phyloP scores from a whole-genome alignment of 2,797 vertebrate species.

The Halcyon leucocephala region DNA sequence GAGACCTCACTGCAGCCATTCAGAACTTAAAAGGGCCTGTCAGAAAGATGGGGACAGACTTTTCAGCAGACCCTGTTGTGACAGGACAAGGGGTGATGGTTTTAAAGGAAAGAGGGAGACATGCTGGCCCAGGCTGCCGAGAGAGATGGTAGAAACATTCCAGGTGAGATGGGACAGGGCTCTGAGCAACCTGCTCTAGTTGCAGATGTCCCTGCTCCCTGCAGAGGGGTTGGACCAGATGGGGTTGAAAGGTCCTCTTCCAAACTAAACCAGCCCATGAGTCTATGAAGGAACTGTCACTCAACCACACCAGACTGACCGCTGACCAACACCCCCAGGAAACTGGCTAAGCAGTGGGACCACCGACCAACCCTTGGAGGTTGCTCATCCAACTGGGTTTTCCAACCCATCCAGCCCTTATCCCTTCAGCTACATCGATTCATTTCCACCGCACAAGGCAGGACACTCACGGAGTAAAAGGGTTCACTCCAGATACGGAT shows the following conservation, averaged over 20 bases:
- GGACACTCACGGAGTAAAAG: slow-evolving; percentile 80
- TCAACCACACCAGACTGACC: neutral
- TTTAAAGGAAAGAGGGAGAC: neutral
- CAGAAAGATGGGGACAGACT: no score
- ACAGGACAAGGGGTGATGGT: neutral
- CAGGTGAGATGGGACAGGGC: neutral
- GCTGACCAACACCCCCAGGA: neutral
- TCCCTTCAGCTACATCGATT: rapidly evolving
- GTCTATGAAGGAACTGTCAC: neutral
- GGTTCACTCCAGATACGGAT: slow-evolving; percentile 85
- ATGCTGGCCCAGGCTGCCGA: neutral
- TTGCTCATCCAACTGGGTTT: neutral
- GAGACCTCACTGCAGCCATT: neutral
- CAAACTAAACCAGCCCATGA: neutral
- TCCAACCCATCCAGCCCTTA: neutral
- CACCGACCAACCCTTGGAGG: neutral
- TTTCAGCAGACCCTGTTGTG: neutral
- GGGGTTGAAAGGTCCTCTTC: neutral
- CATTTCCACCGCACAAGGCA: rapidly evolving
- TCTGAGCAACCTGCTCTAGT: neutral
- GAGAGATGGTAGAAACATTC: neutral
- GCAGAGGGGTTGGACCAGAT: neutral
- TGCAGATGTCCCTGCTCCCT: neutral
- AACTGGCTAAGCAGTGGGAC: rapidly evolving
- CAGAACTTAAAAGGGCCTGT: neutral